These are phyloP conservation scores for Alectoris magna DNA, from an alignment of 2,797 vertebrate species.

Conservation along the genomic window DNA sequence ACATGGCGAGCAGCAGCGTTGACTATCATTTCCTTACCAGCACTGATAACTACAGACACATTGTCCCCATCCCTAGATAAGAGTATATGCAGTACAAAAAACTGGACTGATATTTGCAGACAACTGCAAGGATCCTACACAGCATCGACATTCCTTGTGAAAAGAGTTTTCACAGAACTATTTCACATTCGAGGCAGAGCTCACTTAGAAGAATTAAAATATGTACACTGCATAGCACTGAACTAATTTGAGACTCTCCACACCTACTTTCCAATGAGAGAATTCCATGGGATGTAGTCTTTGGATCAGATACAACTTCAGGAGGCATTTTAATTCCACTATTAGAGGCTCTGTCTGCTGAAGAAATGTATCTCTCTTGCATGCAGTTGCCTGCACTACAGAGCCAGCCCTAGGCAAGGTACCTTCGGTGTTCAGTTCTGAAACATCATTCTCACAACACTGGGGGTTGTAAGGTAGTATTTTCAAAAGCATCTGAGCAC, in stretches of 20 bases:
- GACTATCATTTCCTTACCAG: slow-evolving; percentile 1
- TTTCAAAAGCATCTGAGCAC: not conserved
- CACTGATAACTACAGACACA: not conserved
- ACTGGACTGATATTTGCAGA: not conserved
- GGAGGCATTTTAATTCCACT: slow-evolving; percentile 21
- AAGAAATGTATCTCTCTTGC: not conserved
- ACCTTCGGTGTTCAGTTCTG: not conserved
- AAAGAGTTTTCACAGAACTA: slow-evolving; percentile 7
- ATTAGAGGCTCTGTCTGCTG: not conserved
- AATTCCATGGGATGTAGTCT: slow-evolving; percentile 31
- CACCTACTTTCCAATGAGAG: slow-evolving; percentile 1
- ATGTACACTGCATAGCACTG: not conserved
- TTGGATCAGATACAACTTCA: slow-evolving; percentile 19
- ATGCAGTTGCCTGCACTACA: not conserved
- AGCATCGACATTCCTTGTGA: not conserved
- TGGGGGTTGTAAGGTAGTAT: not conserved
- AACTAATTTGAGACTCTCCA: slow-evolving; percentile 20
- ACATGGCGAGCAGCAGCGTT: not conserved
- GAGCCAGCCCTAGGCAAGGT: not conserved
- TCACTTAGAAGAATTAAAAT: slow-evolving; percentile 18
- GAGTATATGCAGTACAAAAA: not conserved
- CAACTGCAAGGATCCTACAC: not conserved
- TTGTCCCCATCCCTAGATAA: not conserved
- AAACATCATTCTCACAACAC: not conserved
- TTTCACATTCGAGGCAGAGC: not conserved